These are phyloP conservation scores for Escarpia spicata DNA, from an alignment of 2,888 invertebrate species.

Conservation along the genomic window DNA sequence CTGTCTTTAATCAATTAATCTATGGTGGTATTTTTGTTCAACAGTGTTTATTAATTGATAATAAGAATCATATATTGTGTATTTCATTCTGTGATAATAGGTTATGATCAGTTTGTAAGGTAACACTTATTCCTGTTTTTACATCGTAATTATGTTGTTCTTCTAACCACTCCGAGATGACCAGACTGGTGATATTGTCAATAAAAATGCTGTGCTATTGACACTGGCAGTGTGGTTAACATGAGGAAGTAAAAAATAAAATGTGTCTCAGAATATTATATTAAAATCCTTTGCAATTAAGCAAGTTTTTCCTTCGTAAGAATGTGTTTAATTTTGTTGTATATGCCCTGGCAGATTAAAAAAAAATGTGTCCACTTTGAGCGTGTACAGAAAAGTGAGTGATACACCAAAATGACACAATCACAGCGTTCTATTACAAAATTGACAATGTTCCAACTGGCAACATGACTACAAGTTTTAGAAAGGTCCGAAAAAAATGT, in stretches of 20 bases:
- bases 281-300: no score
- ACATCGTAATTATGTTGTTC: not conserved
- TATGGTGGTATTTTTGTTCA: not conserved
- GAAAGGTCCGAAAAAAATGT: not conserved
- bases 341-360: no score
- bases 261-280: no score
- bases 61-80: not conserved
- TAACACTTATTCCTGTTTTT: not conserved
- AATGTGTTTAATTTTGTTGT: no score
- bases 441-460: no score
- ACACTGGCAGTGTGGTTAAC: no score
- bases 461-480: no score
- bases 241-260: no score
- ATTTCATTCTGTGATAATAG: slow-evolving; percentile 3
- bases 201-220: not conserved
- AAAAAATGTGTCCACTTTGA: not conserved
- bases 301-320: no score
- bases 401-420: not conserved
- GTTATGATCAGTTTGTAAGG: not conserved
- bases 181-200: not conserved
- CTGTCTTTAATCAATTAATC: not conserved
- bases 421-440: not conserved
- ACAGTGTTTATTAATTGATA: not conserved
- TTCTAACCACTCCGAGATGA: not conserved
- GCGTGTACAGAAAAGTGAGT: not conserved